A percentile compares a stretch with the other conserved stretches of the same genome.
Conservation (phyloP, 2,113 vertebrate species). For the Lepus americanus region DNA sequence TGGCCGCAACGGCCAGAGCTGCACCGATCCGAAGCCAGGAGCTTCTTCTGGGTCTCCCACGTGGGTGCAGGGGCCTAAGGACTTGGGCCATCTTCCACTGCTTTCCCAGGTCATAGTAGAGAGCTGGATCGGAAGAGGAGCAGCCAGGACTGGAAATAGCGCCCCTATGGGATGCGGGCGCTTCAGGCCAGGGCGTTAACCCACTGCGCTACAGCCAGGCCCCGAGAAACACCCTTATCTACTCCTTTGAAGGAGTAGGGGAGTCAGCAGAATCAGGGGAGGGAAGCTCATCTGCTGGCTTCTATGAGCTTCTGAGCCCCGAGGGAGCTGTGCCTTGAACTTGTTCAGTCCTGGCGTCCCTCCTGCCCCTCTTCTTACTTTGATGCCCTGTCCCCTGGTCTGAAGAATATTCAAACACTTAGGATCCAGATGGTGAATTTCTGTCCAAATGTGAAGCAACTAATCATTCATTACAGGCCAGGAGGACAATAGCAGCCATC, state of each 20-base stretch:
- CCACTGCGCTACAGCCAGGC: too few relatives aligned
- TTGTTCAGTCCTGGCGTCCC: not conserved
- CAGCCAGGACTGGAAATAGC: too few relatives aligned
- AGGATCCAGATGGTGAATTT: not conserved
- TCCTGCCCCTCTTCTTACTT: not conserved
- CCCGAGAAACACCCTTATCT: not conserved
- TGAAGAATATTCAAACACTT: not conserved
- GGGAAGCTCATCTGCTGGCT: not conserved
- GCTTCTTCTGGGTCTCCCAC: too few relatives aligned
- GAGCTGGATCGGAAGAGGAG: too few relatives aligned
- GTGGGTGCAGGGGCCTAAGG: too few relatives aligned
- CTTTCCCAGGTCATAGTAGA: too few relatives aligned
- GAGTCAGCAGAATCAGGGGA: not conserved
- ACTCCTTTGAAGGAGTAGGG: not conserved
- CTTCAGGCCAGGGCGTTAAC: too few relatives aligned
- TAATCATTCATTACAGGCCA: not conserved
- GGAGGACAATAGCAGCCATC: not conserved
- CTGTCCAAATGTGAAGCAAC: constrained; percentile 6
- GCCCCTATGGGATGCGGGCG: too few relatives aligned
- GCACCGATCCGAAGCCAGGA: too few relatives aligned
- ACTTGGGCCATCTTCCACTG: too few relatives aligned
- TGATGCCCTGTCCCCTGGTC: not conserved
- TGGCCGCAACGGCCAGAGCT: too few relatives aligned
- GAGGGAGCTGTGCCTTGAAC: not conserved
- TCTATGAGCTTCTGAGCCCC: not conserved